Percentiles rank a stretch among this genome's conserved stretches.
phyloP scores from a whole-genome alignment of 2,888 invertebrate species.

The Horisme vitalbata region DNA sequence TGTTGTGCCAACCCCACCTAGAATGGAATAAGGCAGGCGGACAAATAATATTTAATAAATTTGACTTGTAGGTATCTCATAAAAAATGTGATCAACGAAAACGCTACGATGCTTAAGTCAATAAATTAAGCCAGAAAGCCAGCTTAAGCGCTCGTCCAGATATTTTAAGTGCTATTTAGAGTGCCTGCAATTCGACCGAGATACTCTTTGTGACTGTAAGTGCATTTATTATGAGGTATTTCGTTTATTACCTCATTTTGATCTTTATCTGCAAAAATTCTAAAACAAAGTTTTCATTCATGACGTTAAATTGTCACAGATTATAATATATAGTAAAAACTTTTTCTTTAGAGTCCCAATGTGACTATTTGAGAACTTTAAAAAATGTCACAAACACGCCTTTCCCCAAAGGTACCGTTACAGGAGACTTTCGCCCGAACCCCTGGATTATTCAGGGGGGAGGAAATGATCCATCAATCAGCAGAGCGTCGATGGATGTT shows the following conservation, averaged over 20 bases:
- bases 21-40: too few species aligned
- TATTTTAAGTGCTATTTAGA: conserved; percentile 30
- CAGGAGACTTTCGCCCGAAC: conserved; percentile 56
- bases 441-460: conserved; percentile 51
- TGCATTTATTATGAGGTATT: conserved; percentile 26
- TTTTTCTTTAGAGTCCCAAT: too few species aligned
- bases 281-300: too few species aligned
- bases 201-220: conserved; percentile 18
- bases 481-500: conserved; percentile 43
- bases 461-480: conserved; percentile 58
- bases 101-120: conserved; percentile 19
- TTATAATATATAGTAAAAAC: too few species aligned
- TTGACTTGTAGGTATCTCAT: too few species aligned
- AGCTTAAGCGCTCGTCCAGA: conserved; percentile 23
- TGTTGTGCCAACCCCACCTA: too few species aligned
- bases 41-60: too few species aligned
- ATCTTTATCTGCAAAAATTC: too few species aligned
- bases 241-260: too few species aligned
- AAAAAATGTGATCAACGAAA: conserved; percentile 5
- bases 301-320: too few species aligned
- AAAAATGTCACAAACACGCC: conserved; percentile 25
- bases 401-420: conserved; percentile 56
- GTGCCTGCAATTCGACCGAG: conserved; percentile 23
- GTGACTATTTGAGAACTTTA: too few species aligned
- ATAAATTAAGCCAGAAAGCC: conserved; percentile 28